These are phyloP conservation scores for Xiphophorus couchianus DNA, from an alignment of 2,113 vertebrate genomes.

Conservation along the genomic window DNA sequence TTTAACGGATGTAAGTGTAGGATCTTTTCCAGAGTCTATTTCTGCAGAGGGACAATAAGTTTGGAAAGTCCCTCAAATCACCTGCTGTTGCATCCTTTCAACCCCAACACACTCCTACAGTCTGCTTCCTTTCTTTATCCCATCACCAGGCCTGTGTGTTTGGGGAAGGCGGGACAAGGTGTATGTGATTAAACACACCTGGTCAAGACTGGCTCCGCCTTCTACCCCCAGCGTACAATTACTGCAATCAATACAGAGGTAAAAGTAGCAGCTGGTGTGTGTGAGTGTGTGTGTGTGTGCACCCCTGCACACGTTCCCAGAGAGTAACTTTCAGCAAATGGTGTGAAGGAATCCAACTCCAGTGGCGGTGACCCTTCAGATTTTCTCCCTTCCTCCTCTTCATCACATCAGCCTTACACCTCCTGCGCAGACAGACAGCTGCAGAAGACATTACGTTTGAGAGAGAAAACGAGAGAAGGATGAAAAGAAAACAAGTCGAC, in stretches of 20 bases:
- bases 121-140: slow-evolving; percentile 15
- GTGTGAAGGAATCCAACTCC: slow-evolving; percentile 70
- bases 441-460: slow-evolving; percentile 65
- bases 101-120: slow-evolving; percentile 30
- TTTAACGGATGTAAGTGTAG: slow-evolving; percentile 19
- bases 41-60: slow-evolving; percentile 1
- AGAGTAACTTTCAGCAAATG: slow-evolving; percentile 60
- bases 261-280: slow-evolving; percentile 6
- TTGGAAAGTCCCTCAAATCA: slow-evolving; percentile 49
- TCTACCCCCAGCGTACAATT: slow-evolving; percentile 10
- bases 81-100: slow-evolving; percentile 38
- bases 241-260: slow-evolving; percentile 7
- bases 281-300: background rate
- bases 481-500: slow-evolving; percentile 19
- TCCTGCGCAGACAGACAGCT: slow-evolving; percentile 67
- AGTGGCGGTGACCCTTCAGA: slow-evolving; percentile 44
- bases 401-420: slow-evolving; percentile 54
- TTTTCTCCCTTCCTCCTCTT: slow-evolving; percentile 54
- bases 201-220: slow-evolving; percentile 15
- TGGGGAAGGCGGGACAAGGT: slow-evolving; percentile 15
- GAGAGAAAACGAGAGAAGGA: slow-evolving; percentile 2
- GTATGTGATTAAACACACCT: slow-evolving; percentile 54
- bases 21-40: slow-evolving; percentile 20
- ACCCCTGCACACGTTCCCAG: slow-evolving; percentile 34
- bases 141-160: slow-evolving; percentile 14